Evolutionary conservation across 2,888 invertebrate genomes (phyloP).

Genomic region (Acrocera orbiculus): DNA sequence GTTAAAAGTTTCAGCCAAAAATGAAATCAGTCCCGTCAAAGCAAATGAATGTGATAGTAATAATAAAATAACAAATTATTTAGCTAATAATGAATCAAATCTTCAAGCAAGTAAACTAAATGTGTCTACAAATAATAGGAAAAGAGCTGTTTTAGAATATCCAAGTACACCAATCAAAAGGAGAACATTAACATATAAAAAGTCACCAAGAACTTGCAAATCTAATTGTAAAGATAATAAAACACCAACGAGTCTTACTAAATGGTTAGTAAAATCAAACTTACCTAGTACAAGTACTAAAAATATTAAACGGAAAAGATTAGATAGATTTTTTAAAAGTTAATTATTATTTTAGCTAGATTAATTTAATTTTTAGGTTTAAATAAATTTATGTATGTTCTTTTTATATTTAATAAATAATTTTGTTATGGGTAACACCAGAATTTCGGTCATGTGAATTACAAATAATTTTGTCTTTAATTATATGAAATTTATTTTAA

Average conservation of each 20-base stretch:
- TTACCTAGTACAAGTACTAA: background rate
- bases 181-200: background rate
- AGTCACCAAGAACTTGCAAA: slow-evolving; percentile 3
- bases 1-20: slow-evolving; percentile 8
- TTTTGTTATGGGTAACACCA: no score
- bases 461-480: no score
- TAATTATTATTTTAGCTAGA: no score
- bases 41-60: no score
- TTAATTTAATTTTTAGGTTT: no score
- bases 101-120: background rate
- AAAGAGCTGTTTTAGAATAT: background rate
- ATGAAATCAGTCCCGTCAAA: no score
- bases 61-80: slow-evolving; percentile 25
- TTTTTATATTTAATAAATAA: no score
- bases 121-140: no score
- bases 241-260: slow-evolving; percentile 6
- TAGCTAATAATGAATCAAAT: slow-evolving; percentile 15
- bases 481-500: no score
- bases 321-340: slow-evolving; percentile 8
- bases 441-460: no score
- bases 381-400: no score
- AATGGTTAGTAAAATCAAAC: slow-evolving; percentile 8
- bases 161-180: slow-evolving; percentile 1
- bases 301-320: slow-evolving; percentile 5
- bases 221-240: background rate